Evolutionary conservation across 2,888 invertebrate species (phyloP).

Genomic region (Tiliacea aurago): DNA sequence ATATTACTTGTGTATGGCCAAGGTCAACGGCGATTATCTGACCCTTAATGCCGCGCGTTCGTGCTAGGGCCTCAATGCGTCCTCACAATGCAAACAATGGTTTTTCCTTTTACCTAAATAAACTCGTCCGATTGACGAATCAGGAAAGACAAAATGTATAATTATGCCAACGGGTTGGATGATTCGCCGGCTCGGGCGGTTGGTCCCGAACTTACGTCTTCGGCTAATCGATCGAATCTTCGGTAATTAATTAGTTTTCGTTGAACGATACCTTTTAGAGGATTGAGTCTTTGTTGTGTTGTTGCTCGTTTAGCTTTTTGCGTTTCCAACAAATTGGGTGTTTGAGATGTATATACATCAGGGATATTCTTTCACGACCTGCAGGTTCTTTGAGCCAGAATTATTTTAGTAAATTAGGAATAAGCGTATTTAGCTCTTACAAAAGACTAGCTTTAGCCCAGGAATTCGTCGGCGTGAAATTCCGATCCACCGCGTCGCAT

Average conservation of each 20-base stretch:
- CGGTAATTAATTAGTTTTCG: conserved; percentile 76
- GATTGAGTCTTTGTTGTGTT: conserved; percentile 55
- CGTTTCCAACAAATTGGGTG: conserved; percentile 54
- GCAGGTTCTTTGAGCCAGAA: background rate
- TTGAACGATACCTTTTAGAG: conserved; percentile 58
- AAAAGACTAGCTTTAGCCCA: too few relatives aligned
- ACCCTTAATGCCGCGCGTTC: too few relatives aligned
- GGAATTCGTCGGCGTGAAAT: too few relatives aligned
- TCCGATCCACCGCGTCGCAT: too few relatives aligned
- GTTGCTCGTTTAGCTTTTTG: conserved; percentile 55
- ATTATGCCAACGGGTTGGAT: conserved; percentile 72
- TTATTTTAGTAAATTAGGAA: conserved; percentile 18
- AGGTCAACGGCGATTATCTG: too few relatives aligned
- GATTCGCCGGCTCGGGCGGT: conserved; percentile 66
- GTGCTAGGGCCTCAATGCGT: background rate
- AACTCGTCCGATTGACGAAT: conserved; percentile 68
- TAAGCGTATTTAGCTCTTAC: background rate
- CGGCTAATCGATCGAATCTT: conserved; percentile 70
- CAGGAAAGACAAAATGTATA: conserved; percentile 56
- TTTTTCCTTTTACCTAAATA: conserved; percentile 71
- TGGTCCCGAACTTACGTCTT: conserved; percentile 56
- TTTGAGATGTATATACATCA: conserved; percentile 54
- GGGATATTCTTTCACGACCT: conserved; percentile 7
- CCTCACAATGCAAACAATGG: conserved; percentile 53
- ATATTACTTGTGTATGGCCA: too few relatives aligned